A percentile compares a stretch with the other conserved stretches of the same genome.
Conservation (phyloP, 2,888 invertebrate genomes). For the Coenonympha glycerion region DNA sequence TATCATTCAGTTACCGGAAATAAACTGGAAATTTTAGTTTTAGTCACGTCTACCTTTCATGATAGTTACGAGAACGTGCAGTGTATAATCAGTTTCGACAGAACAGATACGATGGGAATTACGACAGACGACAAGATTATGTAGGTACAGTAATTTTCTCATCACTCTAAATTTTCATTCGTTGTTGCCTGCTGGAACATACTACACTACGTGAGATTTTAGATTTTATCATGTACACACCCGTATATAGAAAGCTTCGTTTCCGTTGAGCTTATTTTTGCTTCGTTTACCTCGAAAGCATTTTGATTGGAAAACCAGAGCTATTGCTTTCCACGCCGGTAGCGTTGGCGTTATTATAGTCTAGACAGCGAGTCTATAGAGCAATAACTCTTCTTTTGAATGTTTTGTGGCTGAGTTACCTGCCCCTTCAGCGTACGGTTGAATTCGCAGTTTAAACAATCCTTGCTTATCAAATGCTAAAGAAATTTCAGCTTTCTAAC, state of each 20-base stretch:
- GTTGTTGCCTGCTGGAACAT: too few relatives aligned
- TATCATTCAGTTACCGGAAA: slow-evolving; percentile 6
- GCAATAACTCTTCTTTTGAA: slow-evolving; percentile 4
- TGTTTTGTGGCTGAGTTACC: too few relatives aligned
- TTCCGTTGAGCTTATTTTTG: not conserved
- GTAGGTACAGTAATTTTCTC: too few relatives aligned
- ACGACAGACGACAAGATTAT: too few relatives aligned
- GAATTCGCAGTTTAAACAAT: too few relatives aligned
- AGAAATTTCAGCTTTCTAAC: too few relatives aligned
- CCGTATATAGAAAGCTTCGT: not conserved
- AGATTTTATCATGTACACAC: not conserved
- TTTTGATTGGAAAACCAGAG: not conserved
- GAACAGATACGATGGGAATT: too few relatives aligned
- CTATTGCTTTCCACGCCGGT: not conserved
- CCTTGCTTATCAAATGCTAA: too few relatives aligned
- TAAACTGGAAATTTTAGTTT: slow-evolving; percentile 6
- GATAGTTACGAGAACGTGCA: not conserved
- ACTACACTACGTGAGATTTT: too few relatives aligned
- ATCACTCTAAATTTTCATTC: too few relatives aligned
- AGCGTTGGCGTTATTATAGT: not conserved
- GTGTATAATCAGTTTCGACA: too few relatives aligned
- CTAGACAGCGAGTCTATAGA: slow-evolving; percentile 3
- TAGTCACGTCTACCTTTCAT: not conserved
- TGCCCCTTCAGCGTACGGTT: too few relatives aligned
- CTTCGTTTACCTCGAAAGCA: not conserved